These are phyloP conservation scores for Thamnaconus septentrionalis DNA, from an alignment of 2,113 vertebrate species.

Conservation along the genomic window DNA sequence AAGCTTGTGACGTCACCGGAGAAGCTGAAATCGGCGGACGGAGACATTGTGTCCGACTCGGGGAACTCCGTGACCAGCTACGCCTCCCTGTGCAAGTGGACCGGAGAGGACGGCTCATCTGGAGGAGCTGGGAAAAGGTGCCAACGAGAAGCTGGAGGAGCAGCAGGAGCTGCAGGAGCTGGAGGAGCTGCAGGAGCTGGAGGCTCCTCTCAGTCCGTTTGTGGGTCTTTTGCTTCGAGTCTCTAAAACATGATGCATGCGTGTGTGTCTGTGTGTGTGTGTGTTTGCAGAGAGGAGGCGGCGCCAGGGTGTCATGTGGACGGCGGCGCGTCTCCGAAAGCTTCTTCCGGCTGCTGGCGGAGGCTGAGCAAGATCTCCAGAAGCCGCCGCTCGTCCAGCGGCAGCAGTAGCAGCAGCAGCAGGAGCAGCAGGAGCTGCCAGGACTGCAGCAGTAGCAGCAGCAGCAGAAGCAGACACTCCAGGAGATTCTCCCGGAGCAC, in stretches of 20 bases:
- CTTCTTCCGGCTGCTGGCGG: conserved; percentile 41
- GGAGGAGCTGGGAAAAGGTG: conserved; percentile 34
- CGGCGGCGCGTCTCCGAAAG: conserved; percentile 56
- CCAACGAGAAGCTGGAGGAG: conserved; percentile 31
- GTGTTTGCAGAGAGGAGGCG: conserved; percentile 71
- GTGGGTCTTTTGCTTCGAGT: no score
- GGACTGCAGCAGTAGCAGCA: conserved; percentile 75
- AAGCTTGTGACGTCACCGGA: conserved; percentile 68
- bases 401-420: conserved; percentile 77
- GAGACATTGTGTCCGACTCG: conserved; percentile 90
- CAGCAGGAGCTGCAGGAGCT: conserved; percentile 47
- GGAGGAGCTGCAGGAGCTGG: no score
- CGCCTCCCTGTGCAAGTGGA: conserved; percentile 85
- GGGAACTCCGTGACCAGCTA: conserved; percentile 96
- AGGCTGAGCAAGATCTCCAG: conserved; percentile 54
- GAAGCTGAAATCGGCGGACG: conserved; percentile 79
- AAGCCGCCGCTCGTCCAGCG: conserved; percentile 49
- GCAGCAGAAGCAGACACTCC: conserved; percentile 75
- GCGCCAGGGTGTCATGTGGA: conserved; percentile 71
- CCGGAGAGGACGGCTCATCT: conserved; percentile 74
- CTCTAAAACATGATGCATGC: no score
- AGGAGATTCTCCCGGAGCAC: conserved; percentile 81
- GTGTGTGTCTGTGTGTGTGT: conserved; percentile 12
- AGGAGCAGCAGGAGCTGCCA: conserved; percentile 77
- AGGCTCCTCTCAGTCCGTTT: no score